Evolutionary conservation across 2,113 vertebrate species (phyloP).

Genomic region (Zosterops pallidus): DNA sequence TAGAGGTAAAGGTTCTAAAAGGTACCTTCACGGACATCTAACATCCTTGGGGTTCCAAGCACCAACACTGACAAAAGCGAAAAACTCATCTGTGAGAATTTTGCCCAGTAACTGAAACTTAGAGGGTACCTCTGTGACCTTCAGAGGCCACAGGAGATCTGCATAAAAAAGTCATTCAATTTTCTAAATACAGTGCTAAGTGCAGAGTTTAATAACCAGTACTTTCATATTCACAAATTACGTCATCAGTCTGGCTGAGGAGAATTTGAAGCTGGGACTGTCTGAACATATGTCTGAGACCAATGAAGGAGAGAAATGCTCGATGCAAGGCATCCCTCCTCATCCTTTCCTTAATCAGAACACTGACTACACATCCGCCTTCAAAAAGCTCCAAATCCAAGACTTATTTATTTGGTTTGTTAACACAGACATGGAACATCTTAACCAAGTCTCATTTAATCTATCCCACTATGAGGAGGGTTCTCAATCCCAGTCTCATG

Average conservation of each 20-base stretch:
- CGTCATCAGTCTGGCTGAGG: neutral
- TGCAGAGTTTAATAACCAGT: slow-evolving; percentile 11
- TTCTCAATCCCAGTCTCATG: neutral
- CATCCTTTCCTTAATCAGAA: neutral
- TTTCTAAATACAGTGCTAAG: slow-evolving; percentile 11
- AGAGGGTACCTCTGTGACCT: neutral
- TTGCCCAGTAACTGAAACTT: neutral
- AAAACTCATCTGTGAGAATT: neutral
- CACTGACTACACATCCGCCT: neutral
- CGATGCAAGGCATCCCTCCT: neutral
- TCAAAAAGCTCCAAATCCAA: neutral
- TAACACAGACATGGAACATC: neutral
- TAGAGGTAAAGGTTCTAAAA: neutral
- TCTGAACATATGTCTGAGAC: neutral
- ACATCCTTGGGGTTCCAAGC: neutral
- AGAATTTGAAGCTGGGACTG: neutral
- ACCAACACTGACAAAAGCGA: neutral
- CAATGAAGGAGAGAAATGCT: neutral
- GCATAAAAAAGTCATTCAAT: neutral
- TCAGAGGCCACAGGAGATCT: neutral
- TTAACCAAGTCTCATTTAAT: neutral
- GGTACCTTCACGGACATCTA: neutral
- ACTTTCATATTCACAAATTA: slow-evolving; percentile 17
- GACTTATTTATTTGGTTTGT: neutral
- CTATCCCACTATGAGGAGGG: neutral